Conservation (phyloP, 2,888 invertebrate genomes). For the Drosophila robusta region DNA sequence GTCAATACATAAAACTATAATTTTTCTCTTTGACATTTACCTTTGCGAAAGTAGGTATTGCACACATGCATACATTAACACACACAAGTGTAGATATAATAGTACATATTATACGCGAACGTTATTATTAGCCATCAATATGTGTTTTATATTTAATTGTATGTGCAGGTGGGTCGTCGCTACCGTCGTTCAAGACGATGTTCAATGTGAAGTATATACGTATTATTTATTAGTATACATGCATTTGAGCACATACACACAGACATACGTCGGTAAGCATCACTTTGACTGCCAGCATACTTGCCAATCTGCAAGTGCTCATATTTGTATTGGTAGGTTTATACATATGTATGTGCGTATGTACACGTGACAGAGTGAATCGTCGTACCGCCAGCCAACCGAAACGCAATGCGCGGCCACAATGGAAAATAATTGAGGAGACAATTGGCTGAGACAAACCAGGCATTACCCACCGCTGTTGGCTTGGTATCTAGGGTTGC, state of each 20-base stretch:
- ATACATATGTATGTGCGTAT: conserved; percentile 5
- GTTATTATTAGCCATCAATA: not conserved
- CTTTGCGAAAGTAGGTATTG: not conserved
- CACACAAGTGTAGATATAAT: too few relatives aligned
- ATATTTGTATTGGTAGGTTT: not conserved
- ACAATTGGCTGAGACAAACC: conserved; percentile 78
- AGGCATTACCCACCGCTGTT: conserved; percentile 60
- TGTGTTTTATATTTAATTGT: not conserved
- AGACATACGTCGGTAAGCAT: not conserved
- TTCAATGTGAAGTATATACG: not conserved
- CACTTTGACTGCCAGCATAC: too few relatives aligned
- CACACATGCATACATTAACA: not conserved
- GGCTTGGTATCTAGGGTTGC: conserved; percentile 32
- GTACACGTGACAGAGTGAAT: not conserved
- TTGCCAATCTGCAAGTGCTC: not conserved
- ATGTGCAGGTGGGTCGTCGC: too few relatives aligned
- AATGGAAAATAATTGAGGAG: conserved; percentile 68
- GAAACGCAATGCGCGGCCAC: conserved; percentile 58
- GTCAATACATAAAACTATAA: not conserved
- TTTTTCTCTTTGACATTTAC: not conserved
- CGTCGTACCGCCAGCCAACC: conserved; percentile 54
- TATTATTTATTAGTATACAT: not conserved
- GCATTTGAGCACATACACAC: not conserved
- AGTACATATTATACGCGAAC: not conserved
- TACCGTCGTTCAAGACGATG: too few relatives aligned